Evolutionary conservation across 2,113 vertebrate genomes (phyloP).

Genomic region (Paralichthys olivaceus): DNA sequence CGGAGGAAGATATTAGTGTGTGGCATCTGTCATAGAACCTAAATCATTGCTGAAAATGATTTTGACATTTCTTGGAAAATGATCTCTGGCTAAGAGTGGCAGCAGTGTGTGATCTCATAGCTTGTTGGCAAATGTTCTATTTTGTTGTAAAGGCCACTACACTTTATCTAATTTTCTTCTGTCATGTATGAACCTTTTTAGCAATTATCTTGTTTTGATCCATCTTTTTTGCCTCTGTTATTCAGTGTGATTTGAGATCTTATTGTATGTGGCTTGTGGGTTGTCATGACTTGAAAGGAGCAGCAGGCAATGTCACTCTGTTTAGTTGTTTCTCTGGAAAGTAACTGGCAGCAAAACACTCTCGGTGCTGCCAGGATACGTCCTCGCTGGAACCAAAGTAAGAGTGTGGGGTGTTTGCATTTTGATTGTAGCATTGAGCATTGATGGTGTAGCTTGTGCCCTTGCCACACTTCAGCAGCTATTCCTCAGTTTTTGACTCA

Average conservation of each 20-base stretch:
- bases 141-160: not conserved
- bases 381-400: constrained; percentile 30
- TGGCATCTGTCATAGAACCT: no score
- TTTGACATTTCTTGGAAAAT: not conserved
- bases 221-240: not conserved
- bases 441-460: no score
- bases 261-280: constrained; percentile 45
- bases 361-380: constrained; percentile 29
- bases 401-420: constrained; percentile 39
- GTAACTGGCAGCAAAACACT: constrained; percentile 42
- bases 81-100: not conserved
- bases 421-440: constrained; percentile 22
- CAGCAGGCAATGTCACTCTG: constrained; percentile 24
- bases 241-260: constrained; percentile 24
- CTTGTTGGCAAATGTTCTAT: not conserved
- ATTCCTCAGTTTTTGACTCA: no score
- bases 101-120: not conserved
- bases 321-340: constrained; percentile 35
- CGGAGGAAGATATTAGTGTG: no score
- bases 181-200: constrained; percentile 5
- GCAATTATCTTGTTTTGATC: constrained; percentile 28
- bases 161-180: not conserved
- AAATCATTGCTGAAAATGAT: not conserved
- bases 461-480: no score
- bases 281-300: constrained; percentile 43